These are phyloP conservation scores for Anseranas semipalmata DNA, from an alignment of 2,113 vertebrate species.

Conservation along the genomic window DNA sequence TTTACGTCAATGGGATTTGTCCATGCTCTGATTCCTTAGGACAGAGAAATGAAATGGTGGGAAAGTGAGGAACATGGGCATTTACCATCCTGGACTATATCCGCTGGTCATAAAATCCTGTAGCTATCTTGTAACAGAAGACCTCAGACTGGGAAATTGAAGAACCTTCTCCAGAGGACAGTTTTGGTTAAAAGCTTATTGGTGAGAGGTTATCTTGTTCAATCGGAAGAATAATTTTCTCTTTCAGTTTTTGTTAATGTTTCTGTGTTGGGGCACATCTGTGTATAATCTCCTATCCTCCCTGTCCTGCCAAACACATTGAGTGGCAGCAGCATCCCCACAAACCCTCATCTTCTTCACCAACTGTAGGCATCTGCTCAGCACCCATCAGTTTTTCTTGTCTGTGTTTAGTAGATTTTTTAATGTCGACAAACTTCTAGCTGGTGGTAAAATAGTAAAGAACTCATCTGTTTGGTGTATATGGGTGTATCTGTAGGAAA, in stretches of 20 bases:
- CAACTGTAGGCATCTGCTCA: not conserved
- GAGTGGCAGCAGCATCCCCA: not conserved
- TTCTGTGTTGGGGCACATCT: not conserved
- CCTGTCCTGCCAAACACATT: not conserved
- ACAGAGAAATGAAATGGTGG: constrained; percentile 12
- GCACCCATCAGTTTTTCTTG: not conserved
- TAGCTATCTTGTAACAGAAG: not conserved
- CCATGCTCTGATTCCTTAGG: not conserved
- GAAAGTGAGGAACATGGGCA: constrained; percentile 9
- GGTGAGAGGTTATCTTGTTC: not conserved
- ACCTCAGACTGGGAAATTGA: not conserved
- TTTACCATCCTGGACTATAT: constrained; percentile 13
- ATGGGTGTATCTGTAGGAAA: not conserved
- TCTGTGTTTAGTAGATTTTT: not conserved
- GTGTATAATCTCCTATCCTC: not conserved
- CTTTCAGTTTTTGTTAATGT: not conserved
- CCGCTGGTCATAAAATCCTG: constrained; percentile 1
- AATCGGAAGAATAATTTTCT: not conserved
- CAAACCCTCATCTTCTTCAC: not conserved
- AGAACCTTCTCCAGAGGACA: not conserved
- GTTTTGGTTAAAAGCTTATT: not conserved
- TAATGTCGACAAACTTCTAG: not conserved
- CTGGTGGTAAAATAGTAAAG: not conserved
- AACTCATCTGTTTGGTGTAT: not conserved
- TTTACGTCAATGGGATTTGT: constrained; percentile 54